Conservation (phyloP, 2,888 invertebrate species). For the Papilio gigon region DNA sequence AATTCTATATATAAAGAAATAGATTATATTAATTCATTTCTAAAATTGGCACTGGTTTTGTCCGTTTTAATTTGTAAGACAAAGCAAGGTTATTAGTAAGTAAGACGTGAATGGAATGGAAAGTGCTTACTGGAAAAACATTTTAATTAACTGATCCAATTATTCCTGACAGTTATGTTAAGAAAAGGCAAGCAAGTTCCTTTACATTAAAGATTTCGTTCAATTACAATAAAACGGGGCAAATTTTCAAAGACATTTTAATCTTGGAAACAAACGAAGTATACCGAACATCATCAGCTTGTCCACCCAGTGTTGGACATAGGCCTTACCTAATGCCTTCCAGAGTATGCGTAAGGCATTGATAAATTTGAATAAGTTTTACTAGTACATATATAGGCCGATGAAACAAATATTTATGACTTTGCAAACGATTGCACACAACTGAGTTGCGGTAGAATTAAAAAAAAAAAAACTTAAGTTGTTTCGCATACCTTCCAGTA, state of each 20-base stretch:
- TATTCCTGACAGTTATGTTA: background rate
- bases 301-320: too few species aligned
- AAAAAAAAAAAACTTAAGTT: too few species aligned
- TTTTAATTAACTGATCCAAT: constrained; percentile 12
- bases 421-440: too few species aligned
- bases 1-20: too few species aligned
- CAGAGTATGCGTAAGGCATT: too few species aligned
- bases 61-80: background rate
- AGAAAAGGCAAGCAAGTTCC: background rate
- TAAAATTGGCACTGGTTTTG: too few species aligned
- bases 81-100: background rate
- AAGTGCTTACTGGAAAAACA: constrained; percentile 12
- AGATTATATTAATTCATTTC: too few species aligned
- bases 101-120: background rate
- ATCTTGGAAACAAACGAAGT: background rate
- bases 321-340: too few species aligned
- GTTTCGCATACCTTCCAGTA: too few species aligned
- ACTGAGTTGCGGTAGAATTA: too few species aligned
- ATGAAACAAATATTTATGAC: background rate
- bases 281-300: too few species aligned
- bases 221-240: background rate
- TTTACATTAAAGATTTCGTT: background rate
- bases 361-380: background rate
- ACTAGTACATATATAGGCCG: background rate
- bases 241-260: background rate